phyloP scores from a whole-genome alignment of 1,140 invertebrate species.

The Drosophila sp. region DNA sequence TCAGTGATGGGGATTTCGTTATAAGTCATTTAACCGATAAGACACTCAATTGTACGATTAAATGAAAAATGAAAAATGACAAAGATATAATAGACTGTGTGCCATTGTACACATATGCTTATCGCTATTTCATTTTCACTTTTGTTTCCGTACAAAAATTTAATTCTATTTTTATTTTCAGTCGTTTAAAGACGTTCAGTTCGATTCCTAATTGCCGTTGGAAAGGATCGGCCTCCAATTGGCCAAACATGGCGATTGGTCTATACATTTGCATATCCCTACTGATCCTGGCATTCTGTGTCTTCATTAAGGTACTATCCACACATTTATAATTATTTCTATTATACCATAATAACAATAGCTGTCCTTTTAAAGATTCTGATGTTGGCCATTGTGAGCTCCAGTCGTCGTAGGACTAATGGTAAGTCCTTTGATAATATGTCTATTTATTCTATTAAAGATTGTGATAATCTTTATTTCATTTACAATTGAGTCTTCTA shows the following conservation, averaged over 20 bases:
- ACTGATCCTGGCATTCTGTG: slow-evolving; percentile 13
- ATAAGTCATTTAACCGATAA: slow-evolving; percentile 52
- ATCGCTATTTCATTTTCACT: slow-evolving; percentile 19
- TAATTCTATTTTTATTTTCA: slow-evolving; percentile 7
- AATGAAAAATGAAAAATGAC: slow-evolving; percentile 5
- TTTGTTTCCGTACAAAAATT: slow-evolving; percentile 14
- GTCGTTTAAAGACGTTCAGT: slow-evolving; percentile 20
- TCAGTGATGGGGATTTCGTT: slow-evolving; percentile 37
- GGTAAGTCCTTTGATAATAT: slow-evolving; percentile 13
- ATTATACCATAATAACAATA: background rate
- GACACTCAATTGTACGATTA: slow-evolving; percentile 40
- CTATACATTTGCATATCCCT: slow-evolving; percentile 34
- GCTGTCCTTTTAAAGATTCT: slow-evolving; percentile 7
- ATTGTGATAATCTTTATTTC: background rate
- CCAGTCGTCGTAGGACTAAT: background rate
- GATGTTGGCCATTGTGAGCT: background rate
- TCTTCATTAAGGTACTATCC: slow-evolving; percentile 49
- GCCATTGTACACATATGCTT: slow-evolving; percentile 13
- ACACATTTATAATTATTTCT: background rate
- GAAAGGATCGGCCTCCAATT: slow-evolving; percentile 11
- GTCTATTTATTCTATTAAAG: background rate
- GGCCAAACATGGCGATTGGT: slow-evolving; percentile 28
- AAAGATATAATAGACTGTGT: slow-evolving; percentile 16
- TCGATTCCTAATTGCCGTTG: slow-evolving; percentile 22
- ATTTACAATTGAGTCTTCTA: background rate